Evolutionary conservation across 2,797 vertebrate genomes (phyloP).

Genomic region (Crax fasciolata): DNA sequence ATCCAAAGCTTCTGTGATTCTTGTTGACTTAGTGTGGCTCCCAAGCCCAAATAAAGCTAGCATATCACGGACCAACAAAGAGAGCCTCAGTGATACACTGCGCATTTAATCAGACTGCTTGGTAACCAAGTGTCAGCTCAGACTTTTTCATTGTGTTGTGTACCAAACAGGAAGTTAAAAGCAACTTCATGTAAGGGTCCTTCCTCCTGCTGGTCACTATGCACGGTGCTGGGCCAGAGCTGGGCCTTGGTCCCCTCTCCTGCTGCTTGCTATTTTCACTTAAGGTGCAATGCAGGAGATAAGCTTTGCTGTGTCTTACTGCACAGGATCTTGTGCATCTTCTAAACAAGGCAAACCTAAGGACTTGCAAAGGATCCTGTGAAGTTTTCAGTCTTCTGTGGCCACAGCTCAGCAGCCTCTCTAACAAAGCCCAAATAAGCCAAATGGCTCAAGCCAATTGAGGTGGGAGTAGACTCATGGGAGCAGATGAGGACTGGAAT

Average conservation of each 20-base stretch:
- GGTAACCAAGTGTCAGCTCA: neutral
- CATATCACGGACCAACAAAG: neutral
- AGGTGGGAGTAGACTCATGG: neutral
- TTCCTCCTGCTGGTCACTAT: neutral
- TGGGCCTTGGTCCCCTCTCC: neutral
- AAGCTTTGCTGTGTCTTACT: neutral
- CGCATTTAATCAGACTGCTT: neutral
- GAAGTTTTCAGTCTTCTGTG: neutral
- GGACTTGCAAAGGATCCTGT: neutral
- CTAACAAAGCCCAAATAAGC: no score
- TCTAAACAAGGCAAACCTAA: neutral
- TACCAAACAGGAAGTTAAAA: neutral
- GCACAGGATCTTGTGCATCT: neutral
- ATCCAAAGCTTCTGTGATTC: neutral
- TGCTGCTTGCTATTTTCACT: neutral
- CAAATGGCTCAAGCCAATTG: neutral
- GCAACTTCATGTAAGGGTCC: neutral
- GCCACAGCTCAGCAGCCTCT: neutral
- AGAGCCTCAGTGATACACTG: rapidly evolving
- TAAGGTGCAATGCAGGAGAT: neutral
- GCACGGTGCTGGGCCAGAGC: neutral
- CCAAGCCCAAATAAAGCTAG: neutral
- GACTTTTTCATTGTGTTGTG: neutral
- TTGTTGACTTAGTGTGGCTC: neutral
- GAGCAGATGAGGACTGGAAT: neutral